A percentile compares a stretch with the other conserved stretches of the same genome.
Conservation (phyloP, 1,140 invertebrate genomes). For the Hermetia illucens region DNA sequence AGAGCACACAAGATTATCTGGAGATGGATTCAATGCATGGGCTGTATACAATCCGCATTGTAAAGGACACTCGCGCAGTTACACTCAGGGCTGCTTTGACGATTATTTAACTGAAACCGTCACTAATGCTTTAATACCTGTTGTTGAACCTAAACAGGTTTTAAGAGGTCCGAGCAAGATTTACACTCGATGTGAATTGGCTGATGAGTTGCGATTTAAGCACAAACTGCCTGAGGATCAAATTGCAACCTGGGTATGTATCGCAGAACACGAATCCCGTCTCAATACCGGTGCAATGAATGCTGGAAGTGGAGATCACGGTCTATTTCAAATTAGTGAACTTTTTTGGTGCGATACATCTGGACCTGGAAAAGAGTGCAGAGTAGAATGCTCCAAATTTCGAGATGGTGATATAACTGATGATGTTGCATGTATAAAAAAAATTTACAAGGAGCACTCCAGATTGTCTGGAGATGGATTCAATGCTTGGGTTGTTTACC, state of each 20-base stretch:
- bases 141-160: too few species aligned
- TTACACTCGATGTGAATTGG: slow-evolving; percentile 46
- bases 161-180: too few species aligned
- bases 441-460: slow-evolving; percentile 45
- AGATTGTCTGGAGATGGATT: slow-evolving; percentile 50
- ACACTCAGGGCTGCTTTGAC: slow-evolving; percentile 3
- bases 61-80: slow-evolving; percentile 12
- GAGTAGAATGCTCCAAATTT: slow-evolving; percentile 38
- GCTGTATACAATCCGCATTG: slow-evolving; percentile 41
- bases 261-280: slow-evolving; percentile 47
- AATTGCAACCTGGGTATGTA: slow-evolving; percentile 52
- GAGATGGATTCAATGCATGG: slow-evolving; percentile 59
- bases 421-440: slow-evolving; percentile 46
- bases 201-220: slow-evolving; percentile 35
- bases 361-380: slow-evolving; percentile 42
- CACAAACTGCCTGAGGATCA: slow-evolving; percentile 35
- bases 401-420: slow-evolving; percentile 50
- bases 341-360: slow-evolving; percentile 48
- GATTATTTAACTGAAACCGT: too few species aligned
- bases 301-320: slow-evolving; percentile 49
- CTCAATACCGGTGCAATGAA: slow-evolving; percentile 46
- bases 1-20: slow-evolving; percentile 44
- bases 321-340: slow-evolving; percentile 52
- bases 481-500: slow-evolving; percentile 54
- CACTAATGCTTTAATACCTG: too few species aligned